These are phyloP conservation scores for Sesamia inferens DNA, from an alignment of 2,888 invertebrate genomes.

Conservation along the genomic window DNA sequence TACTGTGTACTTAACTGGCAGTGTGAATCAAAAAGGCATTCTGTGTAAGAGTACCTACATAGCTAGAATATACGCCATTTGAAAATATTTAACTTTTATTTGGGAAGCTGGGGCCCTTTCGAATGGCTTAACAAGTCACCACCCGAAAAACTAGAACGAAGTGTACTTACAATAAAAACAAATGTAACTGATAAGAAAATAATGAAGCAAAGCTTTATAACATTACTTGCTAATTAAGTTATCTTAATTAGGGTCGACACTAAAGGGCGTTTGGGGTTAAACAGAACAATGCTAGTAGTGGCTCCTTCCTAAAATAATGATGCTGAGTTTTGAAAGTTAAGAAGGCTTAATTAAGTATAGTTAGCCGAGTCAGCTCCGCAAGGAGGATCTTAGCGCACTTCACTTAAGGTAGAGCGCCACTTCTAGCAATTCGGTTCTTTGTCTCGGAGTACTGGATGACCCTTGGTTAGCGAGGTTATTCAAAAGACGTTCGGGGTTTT, in stretches of 20 bases:
- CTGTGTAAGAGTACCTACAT: too few relatives aligned
- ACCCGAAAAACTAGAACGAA: neutral
- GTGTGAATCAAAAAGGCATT: too few relatives aligned
- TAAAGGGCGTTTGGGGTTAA: constrained; percentile 7
- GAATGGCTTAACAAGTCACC: neutral
- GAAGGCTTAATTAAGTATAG: constrained; percentile 30
- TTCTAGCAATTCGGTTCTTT: constrained; percentile 32
- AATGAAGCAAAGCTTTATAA: constrained; percentile 28
- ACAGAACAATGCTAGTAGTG: constrained; percentile 25
- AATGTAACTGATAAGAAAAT: constrained; percentile 27
- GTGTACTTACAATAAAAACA: neutral
- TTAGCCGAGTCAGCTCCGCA: constrained; percentile 9
- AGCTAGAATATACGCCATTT: too few relatives aligned
- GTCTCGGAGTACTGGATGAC: constrained; percentile 13
- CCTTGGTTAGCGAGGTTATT: constrained; percentile 20
- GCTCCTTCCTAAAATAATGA: constrained; percentile 35
- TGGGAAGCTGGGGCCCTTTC: too few relatives aligned
- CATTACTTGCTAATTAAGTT: constrained; percentile 41
- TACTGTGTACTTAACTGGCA: too few relatives aligned
- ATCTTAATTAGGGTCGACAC: constrained; percentile 45
- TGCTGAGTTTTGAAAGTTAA: constrained; percentile 41
- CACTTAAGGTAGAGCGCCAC: constrained; percentile 26
- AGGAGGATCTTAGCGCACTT: constrained; percentile 13
- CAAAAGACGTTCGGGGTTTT: constrained; percentile 14
- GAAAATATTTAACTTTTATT: too few relatives aligned